phyloP scores from a whole-genome alignment of 1,140 invertebrate species.

The Brachionus manjavacas region DNA sequence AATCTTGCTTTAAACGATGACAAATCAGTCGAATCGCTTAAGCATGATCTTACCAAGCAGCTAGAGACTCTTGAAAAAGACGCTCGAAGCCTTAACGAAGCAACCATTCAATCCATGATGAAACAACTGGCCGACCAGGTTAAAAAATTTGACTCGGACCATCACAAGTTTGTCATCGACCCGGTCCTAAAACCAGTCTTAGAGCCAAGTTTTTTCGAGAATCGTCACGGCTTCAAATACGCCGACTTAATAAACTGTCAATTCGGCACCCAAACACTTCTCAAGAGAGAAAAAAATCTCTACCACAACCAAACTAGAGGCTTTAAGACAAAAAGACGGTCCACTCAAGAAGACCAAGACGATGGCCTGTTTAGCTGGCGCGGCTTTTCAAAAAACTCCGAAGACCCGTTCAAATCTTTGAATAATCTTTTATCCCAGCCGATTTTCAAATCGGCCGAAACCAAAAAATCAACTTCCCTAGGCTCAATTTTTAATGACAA shows the following conservation, averaged over 20 bases:
- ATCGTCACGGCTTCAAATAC: neutral
- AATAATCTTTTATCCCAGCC: neutral
- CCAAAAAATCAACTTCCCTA: neutral
- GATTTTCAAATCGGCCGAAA: neutral
- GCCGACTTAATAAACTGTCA: neutral
- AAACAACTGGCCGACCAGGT: neutral
- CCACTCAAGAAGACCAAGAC: neutral
- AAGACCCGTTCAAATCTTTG: conserved; percentile 1
- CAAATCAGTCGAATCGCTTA: neutral
- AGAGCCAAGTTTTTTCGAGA: conserved; percentile 2
- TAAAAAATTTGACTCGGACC: neutral
- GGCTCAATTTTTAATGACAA: neutral
- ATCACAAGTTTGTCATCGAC: neutral
- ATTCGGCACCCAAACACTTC: neutral
- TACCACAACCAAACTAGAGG: neutral
- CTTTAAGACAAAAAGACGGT: conserved; percentile 23
- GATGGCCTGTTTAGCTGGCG: neutral
- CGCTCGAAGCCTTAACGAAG: neutral
- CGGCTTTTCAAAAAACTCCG: neutral
- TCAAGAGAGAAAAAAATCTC: neutral
- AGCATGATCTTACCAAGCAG: neutral
- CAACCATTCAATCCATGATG: neutral
- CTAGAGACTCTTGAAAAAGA: neutral
- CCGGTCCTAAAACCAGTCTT: neutral
- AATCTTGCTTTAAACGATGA: neutral